Conservation (phyloP, 2,797 vertebrate species). For the Anniella stebbinsi region DNA sequence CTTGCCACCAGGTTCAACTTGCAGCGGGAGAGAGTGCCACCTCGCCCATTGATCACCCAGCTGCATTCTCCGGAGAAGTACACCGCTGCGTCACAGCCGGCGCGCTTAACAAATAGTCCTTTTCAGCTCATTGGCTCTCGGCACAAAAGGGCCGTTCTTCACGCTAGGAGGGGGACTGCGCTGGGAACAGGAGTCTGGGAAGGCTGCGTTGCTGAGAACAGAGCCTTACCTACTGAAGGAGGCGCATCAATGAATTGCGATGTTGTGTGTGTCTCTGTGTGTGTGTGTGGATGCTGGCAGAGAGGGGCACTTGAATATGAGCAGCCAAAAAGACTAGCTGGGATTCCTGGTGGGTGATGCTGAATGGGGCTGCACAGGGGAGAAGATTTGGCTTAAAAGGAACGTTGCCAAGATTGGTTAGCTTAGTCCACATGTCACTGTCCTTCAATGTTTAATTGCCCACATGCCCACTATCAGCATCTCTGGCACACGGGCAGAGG, state of each 20-base stretch:
- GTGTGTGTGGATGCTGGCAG: not conserved
- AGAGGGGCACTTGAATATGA: slow-evolving; percentile 55
- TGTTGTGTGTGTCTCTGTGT: slow-evolving; percentile 18
- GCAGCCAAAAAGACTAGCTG: slow-evolving; percentile 65
- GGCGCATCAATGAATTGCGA: slow-evolving; percentile 68
- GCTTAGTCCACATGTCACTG: not conserved
- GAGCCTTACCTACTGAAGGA: slow-evolving; percentile 59
- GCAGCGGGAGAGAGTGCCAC: slow-evolving; percentile 40
- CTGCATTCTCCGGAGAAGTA: accelerated
- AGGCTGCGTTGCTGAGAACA: slow-evolving; percentile 57
- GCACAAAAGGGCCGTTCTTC: slow-evolving; percentile 49
- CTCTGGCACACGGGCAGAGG: not conserved
- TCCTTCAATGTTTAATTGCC: not conserved
- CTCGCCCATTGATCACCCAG: slow-evolving; percentile 28
- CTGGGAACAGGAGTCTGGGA: slow-evolving; percentile 63
- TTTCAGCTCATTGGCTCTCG: slow-evolving; percentile 59
- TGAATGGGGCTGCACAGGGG: not conserved
- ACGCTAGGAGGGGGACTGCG: slow-evolving; percentile 39
- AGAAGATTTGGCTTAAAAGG: not conserved
- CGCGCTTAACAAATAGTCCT: slow-evolving; percentile 48
- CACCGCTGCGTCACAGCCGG: slow-evolving; percentile 24
- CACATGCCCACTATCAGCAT: not conserved
- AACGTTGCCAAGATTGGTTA: not conserved
- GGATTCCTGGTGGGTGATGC: slow-evolving; percentile 51
- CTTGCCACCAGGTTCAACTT: slow-evolving; percentile 40